A percentile compares a stretch with the other conserved stretches of the same genome.
phyloP scores from a whole-genome alignment of 2,888 invertebrate species.

The Lithodes maja region DNA sequence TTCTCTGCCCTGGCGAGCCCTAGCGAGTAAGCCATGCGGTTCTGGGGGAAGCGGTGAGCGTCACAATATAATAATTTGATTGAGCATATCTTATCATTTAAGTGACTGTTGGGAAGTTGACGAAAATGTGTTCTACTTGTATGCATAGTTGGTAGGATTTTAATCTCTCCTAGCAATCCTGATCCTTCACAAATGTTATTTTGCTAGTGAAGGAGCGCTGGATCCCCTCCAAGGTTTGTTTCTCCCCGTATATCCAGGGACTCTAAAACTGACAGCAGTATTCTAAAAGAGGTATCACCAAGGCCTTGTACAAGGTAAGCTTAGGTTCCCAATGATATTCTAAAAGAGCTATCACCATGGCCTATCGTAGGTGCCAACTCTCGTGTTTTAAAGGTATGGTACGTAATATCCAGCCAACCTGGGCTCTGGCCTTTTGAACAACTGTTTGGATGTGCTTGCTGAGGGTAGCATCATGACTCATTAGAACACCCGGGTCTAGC shows the following conservation, averaged over 20 bases:
- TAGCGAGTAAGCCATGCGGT: too few relatives aligned
- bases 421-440: background rate
- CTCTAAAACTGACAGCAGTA: background rate
- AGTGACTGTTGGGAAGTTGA: too few relatives aligned
- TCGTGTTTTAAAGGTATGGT: background rate
- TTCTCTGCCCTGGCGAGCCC: too few relatives aligned
- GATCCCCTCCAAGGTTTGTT: background rate
- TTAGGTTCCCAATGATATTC: background rate
- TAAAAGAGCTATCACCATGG: background rate
- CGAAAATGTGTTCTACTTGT: too few relatives aligned
- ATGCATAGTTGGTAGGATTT: too few relatives aligned
- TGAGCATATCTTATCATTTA: too few relatives aligned
- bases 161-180: background rate
- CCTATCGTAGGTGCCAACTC: background rate
- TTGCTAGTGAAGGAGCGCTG: background rate
- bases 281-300: too few relatives aligned
- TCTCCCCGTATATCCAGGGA: background rate
- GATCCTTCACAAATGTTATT: background rate
- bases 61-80: too few relatives aligned
- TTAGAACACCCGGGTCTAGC: too few relatives aligned
- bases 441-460: background rate
- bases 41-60: too few relatives aligned
- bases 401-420: background rate
- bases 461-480: too few relatives aligned
- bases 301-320: too few relatives aligned